phyloP scores from a whole-genome alignment of 2,888 invertebrate genomes.

The Noctua fimbriata region DNA sequence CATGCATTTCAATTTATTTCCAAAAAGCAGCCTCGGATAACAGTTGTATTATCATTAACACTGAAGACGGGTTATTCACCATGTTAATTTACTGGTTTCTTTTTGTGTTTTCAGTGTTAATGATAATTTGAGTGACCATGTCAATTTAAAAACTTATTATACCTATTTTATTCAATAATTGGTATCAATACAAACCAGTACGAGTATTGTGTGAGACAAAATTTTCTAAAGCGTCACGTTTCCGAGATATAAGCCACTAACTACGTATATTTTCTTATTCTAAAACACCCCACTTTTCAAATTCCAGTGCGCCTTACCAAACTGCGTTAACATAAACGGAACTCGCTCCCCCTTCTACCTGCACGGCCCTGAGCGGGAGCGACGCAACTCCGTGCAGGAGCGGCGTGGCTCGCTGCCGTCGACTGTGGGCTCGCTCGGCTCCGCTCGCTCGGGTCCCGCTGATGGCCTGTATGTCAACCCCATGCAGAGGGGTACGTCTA shows the following conservation, averaged over 20 bases:
- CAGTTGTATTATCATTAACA: no score
- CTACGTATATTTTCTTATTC: neutral
- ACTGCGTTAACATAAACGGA: slow-evolving; percentile 87
- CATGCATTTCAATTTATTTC: no score
- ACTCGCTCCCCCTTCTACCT: slow-evolving; percentile 93
- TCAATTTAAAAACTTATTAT: no score
- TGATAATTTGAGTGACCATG: no score
- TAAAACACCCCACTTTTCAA: neutral
- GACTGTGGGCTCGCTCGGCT: slow-evolving; percentile 83
- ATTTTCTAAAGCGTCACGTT: neutral
- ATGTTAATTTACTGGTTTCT: no score
- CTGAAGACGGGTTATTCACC: no score
- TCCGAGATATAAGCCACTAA: neutral
- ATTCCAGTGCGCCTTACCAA: slow-evolving; percentile 89
- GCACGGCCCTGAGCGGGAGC: slow-evolving; percentile 92
- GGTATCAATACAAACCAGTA: neutral
- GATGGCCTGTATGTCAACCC: slow-evolving; percentile 96
- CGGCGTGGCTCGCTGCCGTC: slow-evolving; percentile 84
- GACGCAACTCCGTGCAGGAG: slow-evolving; percentile 78
- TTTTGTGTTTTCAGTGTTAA: no score
- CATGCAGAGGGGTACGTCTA: slow-evolving; percentile 90
- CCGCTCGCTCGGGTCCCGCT: slow-evolving; percentile 89
- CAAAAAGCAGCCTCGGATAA: neutral
- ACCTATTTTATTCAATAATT: neutral
- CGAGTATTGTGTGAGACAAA: neutral